Evolutionary conservation across 2,113 vertebrate species (phyloP).

Genomic region (Macaca mulatta): DNA sequence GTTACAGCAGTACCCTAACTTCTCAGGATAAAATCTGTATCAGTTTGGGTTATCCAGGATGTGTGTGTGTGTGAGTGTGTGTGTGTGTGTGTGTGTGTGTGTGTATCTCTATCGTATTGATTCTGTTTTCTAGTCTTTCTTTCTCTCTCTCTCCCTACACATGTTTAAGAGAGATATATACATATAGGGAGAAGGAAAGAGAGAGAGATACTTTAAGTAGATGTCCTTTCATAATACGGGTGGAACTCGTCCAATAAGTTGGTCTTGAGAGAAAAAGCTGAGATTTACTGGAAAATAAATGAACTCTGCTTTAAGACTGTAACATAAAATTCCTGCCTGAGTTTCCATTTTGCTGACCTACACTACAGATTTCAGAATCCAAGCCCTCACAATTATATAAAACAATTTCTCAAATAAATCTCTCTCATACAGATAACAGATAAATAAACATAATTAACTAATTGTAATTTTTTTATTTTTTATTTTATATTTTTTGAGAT

Average conservation of each 20-base stretch:
- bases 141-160: background rate
- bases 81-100: background rate
- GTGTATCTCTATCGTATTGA: background rate
- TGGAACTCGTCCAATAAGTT: background rate
- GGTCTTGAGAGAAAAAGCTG: background rate
- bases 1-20: background rate
- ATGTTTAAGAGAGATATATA: background rate
- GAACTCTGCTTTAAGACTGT: background rate
- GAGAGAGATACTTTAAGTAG: background rate
- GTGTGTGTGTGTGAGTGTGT: too few relatives aligned
- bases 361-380: background rate
- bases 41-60: background rate
- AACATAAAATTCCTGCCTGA: background rate
- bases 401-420: background rate
- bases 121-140: background rate
- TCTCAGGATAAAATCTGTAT: background rate
- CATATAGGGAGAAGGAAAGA: background rate
- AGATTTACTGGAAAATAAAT: background rate
- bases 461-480: background rate
- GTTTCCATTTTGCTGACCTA: background rate
- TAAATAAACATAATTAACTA: background rate
- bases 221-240: background rate
- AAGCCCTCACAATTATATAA: background rate
- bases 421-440: background rate
- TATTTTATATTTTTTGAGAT: too few relatives aligned